Evolutionary conservation across 2,888 invertebrate genomes (phyloP).

Genomic region (Platycheirus albimanus): DNA sequence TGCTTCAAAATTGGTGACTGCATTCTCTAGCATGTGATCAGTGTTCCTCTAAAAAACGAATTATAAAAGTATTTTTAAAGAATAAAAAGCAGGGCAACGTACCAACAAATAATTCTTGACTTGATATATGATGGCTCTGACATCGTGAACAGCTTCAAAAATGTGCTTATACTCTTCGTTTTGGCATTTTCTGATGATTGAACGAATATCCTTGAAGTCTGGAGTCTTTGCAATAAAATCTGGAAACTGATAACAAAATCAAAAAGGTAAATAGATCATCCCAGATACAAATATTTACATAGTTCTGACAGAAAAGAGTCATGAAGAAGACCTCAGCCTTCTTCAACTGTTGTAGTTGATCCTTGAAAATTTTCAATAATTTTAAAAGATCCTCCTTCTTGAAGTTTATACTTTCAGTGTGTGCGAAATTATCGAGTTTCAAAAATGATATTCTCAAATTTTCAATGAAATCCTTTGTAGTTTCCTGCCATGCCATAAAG

Average conservation of each 20-base stretch:
- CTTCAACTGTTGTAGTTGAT: constrained; percentile 70
- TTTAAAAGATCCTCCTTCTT: not conserved
- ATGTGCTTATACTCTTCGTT: constrained; percentile 87
- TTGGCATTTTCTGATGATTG: constrained; percentile 87
- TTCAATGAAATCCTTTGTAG: constrained; percentile 1
- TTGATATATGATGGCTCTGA: constrained; percentile 86
- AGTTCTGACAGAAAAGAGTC: constrained; percentile 80
- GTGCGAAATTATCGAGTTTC: not conserved
- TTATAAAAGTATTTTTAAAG: not conserved
- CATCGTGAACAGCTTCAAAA: constrained; percentile 88
- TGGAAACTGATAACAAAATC: constrained; percentile 84
- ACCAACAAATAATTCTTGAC: constrained; percentile 86
- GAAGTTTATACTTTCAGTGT: not conserved
- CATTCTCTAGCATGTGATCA: constrained; percentile 78
- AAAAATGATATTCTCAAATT: constrained; percentile 1
- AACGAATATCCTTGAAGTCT: constrained; percentile 86
- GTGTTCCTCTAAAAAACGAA: constrained; percentile 76
- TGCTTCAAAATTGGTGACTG: constrained; percentile 80
- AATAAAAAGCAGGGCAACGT: constrained; percentile 62
- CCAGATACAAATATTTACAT: too few species aligned
- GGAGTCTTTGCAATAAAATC: constrained; percentile 86
- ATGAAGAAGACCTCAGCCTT: constrained; percentile 80
- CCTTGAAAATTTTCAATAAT: not conserved
- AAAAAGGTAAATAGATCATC: too few species aligned
- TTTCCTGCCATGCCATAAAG: constrained; percentile 1